Base-by-base conservation (phyloP, 2,888 invertebrate genomes). In the Bembecia ichneumoniformis region DNA sequence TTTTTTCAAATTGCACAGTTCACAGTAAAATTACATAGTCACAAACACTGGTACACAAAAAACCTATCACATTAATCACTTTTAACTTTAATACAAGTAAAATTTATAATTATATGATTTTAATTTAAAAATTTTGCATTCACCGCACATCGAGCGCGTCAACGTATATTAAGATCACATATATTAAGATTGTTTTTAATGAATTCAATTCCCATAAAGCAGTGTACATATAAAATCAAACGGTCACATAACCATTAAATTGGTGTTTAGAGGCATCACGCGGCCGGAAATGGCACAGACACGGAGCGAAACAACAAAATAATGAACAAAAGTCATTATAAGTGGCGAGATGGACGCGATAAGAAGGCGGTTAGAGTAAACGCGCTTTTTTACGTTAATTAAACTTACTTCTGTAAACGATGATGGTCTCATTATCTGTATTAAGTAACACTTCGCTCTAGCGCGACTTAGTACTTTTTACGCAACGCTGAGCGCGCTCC, bases 341-440 rank as follows among this genome's bases (percentile, higher is more conserved):
- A 77, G 75, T 69, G 76, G 71, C 72, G 64, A 80, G 81, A 82
- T 84, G 70, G 68, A 54, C 50, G 66, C 69, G 84, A 84, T 84
- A 83, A 81, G 68, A 58, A 60, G 64, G 68, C 79, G 74, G 79
- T 78, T 82, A 78, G 71, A 78, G 74, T 84, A 84, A 84, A 83
- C 82, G 84, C 67, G 74, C 81, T 82, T 83, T 28, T 78, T 84
- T 82, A 86, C 84, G 80, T 84, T 87, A 86, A 87, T 87, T 86
- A 87, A 86, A 82, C 81, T 79, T 75, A 77, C 74, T 78, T 82
- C 75, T 78, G 77, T 83, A 84, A 84, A 84, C 79, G 77, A 77
- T 78, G 77, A 79, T 74, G 78, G 74, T 72, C 75, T 77, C 74
- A 77, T 84, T 82, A 76, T 70, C 72, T 74, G 63, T 64, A 70